These are phyloP conservation scores for Apotomis capreana DNA, from an alignment of 2,888 invertebrate genomes.

Conservation along the genomic window DNA sequence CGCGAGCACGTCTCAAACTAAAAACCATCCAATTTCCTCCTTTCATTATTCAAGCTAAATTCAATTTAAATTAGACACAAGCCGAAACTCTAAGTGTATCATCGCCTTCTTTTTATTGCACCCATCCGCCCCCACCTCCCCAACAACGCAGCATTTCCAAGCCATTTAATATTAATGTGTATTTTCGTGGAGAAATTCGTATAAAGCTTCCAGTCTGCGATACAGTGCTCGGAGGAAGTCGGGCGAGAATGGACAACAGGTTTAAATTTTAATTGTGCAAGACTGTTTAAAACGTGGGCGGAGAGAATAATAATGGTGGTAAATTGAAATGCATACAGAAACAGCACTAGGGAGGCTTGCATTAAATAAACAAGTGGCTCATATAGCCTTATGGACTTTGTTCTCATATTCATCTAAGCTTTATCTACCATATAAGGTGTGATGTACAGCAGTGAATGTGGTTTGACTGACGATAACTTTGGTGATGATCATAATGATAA, in stretches of 20 bases:
- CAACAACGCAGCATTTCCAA: slow-evolving; percentile 82
- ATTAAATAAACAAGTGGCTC: not conserved
- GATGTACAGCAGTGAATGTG: no score
- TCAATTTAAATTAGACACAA: slow-evolving; percentile 44
- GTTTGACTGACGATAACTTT: no score
- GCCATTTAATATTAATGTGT: slow-evolving; percentile 85
- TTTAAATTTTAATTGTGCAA: slow-evolving; percentile 76
- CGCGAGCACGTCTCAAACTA: slow-evolving; percentile 41
- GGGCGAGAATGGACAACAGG: slow-evolving; percentile 70
- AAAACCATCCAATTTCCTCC: slow-evolving; percentile 42
- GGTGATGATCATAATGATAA: no score
- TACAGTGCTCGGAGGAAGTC: slow-evolving; percentile 71
- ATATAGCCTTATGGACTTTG: not conserved
- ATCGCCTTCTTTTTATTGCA: slow-evolving; percentile 77
- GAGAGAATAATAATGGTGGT: slow-evolving; percentile 32
- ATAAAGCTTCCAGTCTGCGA: slow-evolving; percentile 79
- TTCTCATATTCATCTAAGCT: not conserved
- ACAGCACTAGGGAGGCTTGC: not conserved
- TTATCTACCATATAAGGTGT: no score
- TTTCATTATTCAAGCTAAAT: slow-evolving; percentile 43
- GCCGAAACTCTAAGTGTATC: slow-evolving; percentile 55
- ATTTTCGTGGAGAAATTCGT: slow-evolving; percentile 83
- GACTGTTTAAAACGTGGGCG: slow-evolving; percentile 47
- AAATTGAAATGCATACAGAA: slow-evolving; percentile 28
- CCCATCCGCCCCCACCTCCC: slow-evolving; percentile 59